Conservation (phyloP, 2,797 vertebrate genomes). For the Syngnathus rostellatus region DNA sequence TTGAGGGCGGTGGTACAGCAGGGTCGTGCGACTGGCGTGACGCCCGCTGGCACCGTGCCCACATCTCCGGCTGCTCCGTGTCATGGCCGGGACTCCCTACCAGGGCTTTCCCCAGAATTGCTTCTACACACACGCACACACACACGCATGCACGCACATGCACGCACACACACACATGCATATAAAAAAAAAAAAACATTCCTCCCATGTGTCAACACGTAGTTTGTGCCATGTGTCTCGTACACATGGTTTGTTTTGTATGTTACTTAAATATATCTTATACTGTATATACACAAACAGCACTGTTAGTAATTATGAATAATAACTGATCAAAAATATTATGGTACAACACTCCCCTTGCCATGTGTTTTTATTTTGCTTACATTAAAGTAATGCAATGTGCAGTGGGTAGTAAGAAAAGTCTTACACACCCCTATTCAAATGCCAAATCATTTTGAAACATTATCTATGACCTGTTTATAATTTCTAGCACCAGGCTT, state of each 20-base stretch:
- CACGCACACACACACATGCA: constrained; percentile 16
- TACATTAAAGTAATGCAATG: background rate
- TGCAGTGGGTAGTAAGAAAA: background rate
- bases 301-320: background rate
- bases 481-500: no score
- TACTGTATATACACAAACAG: background rate
- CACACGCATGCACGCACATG: constrained; percentile 23
- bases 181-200: constrained; percentile 16
- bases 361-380: background rate
- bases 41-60: constrained; percentile 64
- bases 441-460: background rate
- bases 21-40: constrained; percentile 37
- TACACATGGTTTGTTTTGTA: background rate
- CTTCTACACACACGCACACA: constrained; percentile 10
- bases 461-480: no score
- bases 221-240: background rate
- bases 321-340: background rate
- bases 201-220: constrained; percentile 21
- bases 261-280: background rate
- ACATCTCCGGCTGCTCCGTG: constrained; percentile 60
- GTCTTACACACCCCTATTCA: background rate
- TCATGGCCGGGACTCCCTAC: constrained; percentile 66
- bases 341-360: background rate
- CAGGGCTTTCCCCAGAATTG: constrained; percentile 70
- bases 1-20: constrained; percentile 29